These are phyloP conservation scores for Aphaenogaster rudis DNA, from an alignment of 1,140 invertebrate species.

Conservation along the genomic window DNA sequence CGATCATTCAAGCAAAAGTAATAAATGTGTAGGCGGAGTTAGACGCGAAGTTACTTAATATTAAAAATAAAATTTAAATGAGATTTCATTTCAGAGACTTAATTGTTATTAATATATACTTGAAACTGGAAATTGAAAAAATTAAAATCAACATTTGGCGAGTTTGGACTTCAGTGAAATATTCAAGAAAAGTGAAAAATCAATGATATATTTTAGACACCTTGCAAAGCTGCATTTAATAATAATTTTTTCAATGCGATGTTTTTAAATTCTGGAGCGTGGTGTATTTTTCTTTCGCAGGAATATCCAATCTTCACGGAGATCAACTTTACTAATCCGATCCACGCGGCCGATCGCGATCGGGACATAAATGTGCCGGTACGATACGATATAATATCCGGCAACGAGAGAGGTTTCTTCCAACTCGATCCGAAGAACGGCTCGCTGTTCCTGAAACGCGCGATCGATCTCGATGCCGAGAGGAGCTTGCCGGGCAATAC, in stretches of 20 bases:
- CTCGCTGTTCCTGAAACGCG: constrained; percentile 91
- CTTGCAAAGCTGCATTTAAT: neutral
- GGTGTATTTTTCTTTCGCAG: constrained; percentile 82
- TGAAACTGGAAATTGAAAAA: neutral
- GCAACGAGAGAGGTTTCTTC: constrained; percentile 92
- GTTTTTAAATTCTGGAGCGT: neutral
- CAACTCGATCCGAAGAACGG: constrained; percentile 91
- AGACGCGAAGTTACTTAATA: neutral
- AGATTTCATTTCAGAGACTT: neutral
- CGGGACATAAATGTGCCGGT: constrained; percentile 90
- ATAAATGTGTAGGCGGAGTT: neutral
- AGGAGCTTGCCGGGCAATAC: constrained; percentile 90
- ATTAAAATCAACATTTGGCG: neutral
- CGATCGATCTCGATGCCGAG: constrained; percentile 93
- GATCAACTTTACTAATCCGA: constrained; percentile 90
- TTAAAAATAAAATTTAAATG: neutral
- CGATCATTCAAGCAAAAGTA: neutral
- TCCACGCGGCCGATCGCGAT: constrained; percentile 93
- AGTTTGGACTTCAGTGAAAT: neutral
- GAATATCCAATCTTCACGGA: constrained; percentile 90
- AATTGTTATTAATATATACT: neutral
- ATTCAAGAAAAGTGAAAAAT: neutral
- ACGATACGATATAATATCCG: constrained; percentile 92
- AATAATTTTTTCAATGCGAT: neutral
- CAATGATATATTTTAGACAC: neutral